A percentile compares a stretch with the other conserved stretches of the same genome.
Evolutionary conservation across 2,113 vertebrate species (phyloP).

Genomic region (Rutilus rutilus): DNA sequence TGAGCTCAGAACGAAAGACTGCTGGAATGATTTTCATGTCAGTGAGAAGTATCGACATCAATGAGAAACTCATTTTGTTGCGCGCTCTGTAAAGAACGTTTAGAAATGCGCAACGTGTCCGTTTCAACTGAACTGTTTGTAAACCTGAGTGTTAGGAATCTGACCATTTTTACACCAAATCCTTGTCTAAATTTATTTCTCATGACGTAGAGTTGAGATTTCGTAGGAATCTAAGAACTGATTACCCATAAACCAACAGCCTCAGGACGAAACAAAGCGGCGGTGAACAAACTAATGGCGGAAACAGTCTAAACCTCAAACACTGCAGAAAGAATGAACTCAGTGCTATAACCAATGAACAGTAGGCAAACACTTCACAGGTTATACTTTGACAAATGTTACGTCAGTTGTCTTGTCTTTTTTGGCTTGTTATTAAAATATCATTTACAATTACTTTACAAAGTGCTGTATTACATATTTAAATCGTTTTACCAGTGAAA

Average conservation of each 20-base stretch:
- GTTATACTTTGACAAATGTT: conserved; percentile 81
- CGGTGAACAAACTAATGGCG: conserved; percentile 63
- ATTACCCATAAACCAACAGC: conserved; percentile 49
- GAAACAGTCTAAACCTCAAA: conserved; percentile 74
- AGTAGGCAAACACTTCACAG: conserved; percentile 83
- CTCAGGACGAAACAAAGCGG: conserved; percentile 65
- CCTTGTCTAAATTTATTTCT: conserved; percentile 3
- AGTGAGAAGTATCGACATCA: not conserved
- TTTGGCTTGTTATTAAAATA: conserved; percentile 83
- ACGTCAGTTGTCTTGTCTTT: conserved; percentile 69
- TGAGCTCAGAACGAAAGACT: not conserved
- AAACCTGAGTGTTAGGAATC: conserved; percentile 27
- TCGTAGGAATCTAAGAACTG: not conserved
- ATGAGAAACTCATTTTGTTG: not conserved
- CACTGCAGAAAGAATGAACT: conserved; percentile 73
- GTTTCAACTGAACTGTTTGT: conserved; percentile 1
- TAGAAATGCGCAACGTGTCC: not conserved
- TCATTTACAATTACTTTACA: conserved; percentile 83
- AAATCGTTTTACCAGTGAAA: conserved; percentile 64
- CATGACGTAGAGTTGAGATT: not conserved
- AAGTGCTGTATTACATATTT: conserved; percentile 73
- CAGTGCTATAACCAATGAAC: conserved; percentile 79
- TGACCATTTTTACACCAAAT: not conserved
- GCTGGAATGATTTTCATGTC: not conserved
- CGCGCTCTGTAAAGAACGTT: not conserved